Evolutionary conservation across 2,797 vertebrate species (phyloP), one percentile per base, ranked within the genome.

Genomic region (Nyctalus aviator): DNA sequence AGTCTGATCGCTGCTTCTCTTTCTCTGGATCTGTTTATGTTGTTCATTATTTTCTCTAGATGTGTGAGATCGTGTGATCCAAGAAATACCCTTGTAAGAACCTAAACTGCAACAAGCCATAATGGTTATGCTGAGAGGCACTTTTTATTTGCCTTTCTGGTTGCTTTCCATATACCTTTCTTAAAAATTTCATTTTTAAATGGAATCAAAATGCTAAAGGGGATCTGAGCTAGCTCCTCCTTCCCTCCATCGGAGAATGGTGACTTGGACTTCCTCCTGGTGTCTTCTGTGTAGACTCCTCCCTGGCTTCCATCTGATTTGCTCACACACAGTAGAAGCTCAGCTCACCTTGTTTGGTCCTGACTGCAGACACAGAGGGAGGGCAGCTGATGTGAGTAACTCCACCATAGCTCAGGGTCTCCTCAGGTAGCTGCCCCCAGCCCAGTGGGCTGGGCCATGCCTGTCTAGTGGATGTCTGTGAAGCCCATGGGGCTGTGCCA

Each of bases 341-440:
- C 48, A 20, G 57, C 91, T 76, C 46, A n/a, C 72, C 53, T 69
- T 90, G 68, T 78, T 85, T 90, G 59, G 30, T 91, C 79, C 62
- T 72, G 20, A 93, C 48, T 86, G 15, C 15, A 59, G 75, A 59
- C 17, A 50, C 32, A 77, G 8, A 93, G n/a, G 23, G 77, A 41
- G 41, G 62, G 37, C 30, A 12, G 17, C 25, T 25, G 44, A 55
- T 69, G 59, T 35, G 48, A 23, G 8, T 0, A 3, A 69, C 68
- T 88, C 48, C 35, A 1, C 37, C 32, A 5, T 35, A 15, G 17
- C 4, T 25, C 0, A 8, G 71, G 46, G 5, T 50, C 62, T 84
- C 72, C 46, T 12, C 46, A 12, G 44, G 57, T 1, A 27, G 27
- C 50, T 50, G 35, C 46, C 17, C 37, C 41, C 10, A n/a, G 55